Percentiles rank a stretch among this genome's conserved stretches.
phyloP scores from a whole-genome alignment of 1,140 invertebrate genomes.

The Ladona fulva region DNA sequence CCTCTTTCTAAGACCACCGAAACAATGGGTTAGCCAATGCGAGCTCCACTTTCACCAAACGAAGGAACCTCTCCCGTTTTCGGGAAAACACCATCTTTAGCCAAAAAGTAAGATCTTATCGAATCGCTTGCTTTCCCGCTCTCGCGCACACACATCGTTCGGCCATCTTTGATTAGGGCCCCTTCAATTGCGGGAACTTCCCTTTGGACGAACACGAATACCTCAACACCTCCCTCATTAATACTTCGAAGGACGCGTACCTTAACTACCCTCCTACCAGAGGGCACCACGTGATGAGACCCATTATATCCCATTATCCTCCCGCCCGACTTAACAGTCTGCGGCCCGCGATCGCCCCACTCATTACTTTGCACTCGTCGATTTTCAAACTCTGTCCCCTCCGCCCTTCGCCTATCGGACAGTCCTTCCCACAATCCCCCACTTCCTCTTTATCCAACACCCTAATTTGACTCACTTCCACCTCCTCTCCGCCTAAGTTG shows the following conservation, averaged over 20 bases:
- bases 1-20: too few relatives aligned
- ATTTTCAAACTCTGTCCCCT: not conserved
- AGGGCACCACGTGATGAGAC: not conserved
- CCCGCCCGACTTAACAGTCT: not conserved
- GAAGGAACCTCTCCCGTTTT: too few relatives aligned
- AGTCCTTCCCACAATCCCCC: not conserved
- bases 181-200: not conserved
- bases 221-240: constrained; percentile 7
- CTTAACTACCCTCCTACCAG: not conserved
- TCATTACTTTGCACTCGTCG: not conserved
- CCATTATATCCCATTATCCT: constrained; percentile 5
- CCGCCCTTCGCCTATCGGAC: not conserved
- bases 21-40: too few relatives aligned
- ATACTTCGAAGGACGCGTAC: not conserved
- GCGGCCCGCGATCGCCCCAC: not conserved
- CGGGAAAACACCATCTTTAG: too few relatives aligned
- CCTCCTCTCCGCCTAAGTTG: not conserved
- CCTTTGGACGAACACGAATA: not conserved
- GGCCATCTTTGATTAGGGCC: not conserved
- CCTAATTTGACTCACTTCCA: not conserved
- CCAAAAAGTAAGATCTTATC: too few relatives aligned
- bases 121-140: too few relatives aligned
- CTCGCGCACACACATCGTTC: not conserved
- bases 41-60: too few relatives aligned
- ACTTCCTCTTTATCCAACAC: not conserved